A percentile compares a stretch with the other conserved stretches of the same genome.
Evolutionary conservation across 2,888 invertebrate genomes (phyloP).

Genomic region (Polia nebulosa): DNA sequence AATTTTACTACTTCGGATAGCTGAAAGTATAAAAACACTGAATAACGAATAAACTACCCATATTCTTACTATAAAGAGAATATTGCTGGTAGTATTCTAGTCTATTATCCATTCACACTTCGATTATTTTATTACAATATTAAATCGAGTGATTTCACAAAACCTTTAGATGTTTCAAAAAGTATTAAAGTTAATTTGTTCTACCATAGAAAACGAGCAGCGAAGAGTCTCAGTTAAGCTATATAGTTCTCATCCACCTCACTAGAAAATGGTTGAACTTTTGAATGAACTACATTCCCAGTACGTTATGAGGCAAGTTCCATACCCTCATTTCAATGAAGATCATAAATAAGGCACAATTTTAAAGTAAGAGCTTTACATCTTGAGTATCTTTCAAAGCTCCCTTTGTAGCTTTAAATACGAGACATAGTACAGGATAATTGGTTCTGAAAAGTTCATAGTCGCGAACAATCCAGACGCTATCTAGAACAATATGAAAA

Average conservation of each 20-base stretch:
- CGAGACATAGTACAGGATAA: constrained; percentile 53
- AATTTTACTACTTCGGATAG: constrained; percentile 48
- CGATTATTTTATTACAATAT: constrained; percentile 16
- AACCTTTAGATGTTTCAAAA: neutral
- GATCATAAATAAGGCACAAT: constrained; percentile 22
- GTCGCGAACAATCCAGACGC: constrained; percentile 48
- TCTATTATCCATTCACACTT: constrained; percentile 15
- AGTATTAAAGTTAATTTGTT: neutral
- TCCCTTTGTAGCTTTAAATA: constrained; percentile 42
- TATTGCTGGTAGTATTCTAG: constrained; percentile 6
- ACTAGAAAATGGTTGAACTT: constrained; percentile 41
- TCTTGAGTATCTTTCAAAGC: constrained; percentile 30
- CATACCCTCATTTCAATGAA: constrained; percentile 28
- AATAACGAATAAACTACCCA: constrained; percentile 27
- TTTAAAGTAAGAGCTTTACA: constrained; percentile 21
- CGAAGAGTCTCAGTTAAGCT: neutral
- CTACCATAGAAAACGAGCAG: neutral
- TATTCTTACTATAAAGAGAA: constrained; percentile 32
- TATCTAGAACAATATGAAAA: constrained; percentile 70
- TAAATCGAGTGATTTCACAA: constrained; percentile 1
- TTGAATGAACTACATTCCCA: constrained; percentile 25
- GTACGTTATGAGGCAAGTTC: constrained; percentile 17
- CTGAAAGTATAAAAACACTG: constrained; percentile 39
- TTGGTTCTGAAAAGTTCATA: constrained; percentile 65
- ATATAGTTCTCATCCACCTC: constrained; percentile 15